Evolutionary conservation across 2,888 invertebrate species (phyloP).

Genomic region (Drosophila nr. perissopoda): DNA sequence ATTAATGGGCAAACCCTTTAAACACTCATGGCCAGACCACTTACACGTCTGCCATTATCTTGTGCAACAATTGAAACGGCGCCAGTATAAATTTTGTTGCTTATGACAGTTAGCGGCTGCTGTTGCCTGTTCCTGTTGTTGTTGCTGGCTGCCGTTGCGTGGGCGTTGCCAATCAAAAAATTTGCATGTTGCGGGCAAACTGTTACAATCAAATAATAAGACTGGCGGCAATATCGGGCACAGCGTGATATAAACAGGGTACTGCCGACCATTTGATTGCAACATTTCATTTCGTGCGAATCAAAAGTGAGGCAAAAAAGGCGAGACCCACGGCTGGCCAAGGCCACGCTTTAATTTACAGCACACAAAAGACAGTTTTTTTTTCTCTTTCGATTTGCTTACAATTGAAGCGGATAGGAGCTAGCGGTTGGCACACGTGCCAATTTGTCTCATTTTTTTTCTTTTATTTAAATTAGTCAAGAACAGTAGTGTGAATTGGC

Average conservation of each 20-base stretch:
- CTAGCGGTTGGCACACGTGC: constrained; percentile 63
- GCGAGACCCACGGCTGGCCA: constrained; percentile 58
- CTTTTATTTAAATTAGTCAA: constrained; percentile 12
- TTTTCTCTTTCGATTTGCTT: constrained; percentile 6
- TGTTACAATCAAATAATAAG: constrained; percentile 69
- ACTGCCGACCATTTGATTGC: constrained; percentile 44
- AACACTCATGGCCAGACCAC: constrained; percentile 59
- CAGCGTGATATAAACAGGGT: constrained; percentile 58
- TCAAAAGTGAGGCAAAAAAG: constrained; percentile 65
- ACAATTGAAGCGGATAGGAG: constrained; percentile 34
- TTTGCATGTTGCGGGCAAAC: constrained; percentile 67
- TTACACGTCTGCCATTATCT: constrained; percentile 54
- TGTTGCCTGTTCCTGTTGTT: constrained; percentile 13
- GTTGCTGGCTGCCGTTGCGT: constrained; percentile 43
- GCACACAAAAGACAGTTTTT: constrained; percentile 60
- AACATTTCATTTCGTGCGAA: constrained; percentile 69
- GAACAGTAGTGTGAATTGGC: constrained; percentile 41
- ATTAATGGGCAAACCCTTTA: constrained; percentile 68
- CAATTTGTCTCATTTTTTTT: constrained; percentile 32
- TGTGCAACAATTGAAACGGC: constrained; percentile 62
- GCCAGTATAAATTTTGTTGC: constrained; percentile 62
- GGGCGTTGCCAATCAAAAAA: constrained; percentile 70
- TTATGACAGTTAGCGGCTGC: constrained; percentile 63
- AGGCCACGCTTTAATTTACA: constrained; percentile 65
- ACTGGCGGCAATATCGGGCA: constrained; percentile 41